Evolutionary conservation across 2,113 vertebrate species (phyloP).

Genomic region (Nerophis lumbriciformis): DNA sequence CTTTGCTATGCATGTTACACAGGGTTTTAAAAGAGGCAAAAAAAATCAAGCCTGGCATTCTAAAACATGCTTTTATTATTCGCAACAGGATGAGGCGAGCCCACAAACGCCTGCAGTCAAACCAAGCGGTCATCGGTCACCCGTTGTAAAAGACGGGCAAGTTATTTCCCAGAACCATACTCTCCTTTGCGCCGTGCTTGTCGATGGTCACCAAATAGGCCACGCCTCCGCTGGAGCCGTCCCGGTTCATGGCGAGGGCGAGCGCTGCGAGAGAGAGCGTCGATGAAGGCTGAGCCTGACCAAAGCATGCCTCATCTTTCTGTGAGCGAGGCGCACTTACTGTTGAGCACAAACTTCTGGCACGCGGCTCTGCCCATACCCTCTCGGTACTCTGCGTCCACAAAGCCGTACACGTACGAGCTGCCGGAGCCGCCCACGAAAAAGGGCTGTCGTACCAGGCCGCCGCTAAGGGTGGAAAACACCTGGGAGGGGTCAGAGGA

Average conservation of each 20-base stretch:
- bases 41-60: not conserved
- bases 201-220: constrained; percentile 80
- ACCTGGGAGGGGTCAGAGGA: constrained; percentile 65
- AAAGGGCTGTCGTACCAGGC: constrained; percentile 78
- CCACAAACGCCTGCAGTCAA: not conserved
- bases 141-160: constrained; percentile 79
- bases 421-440: constrained; percentile 82
- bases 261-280: constrained; percentile 64
- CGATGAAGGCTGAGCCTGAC: no score
- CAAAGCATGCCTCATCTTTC: no score
- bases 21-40: not conserved
- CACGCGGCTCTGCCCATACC: constrained; percentile 74
- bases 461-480: constrained; percentile 76
- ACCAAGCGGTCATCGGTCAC: constrained; percentile 40
- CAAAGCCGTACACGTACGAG: constrained; percentile 79
- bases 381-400: constrained; percentile 76
- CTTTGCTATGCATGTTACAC: no score
- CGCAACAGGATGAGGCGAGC: not conserved
- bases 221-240: constrained; percentile 82
- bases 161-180: constrained; percentile 74
- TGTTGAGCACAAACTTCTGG: constrained; percentile 75
- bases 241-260: constrained; percentile 79
- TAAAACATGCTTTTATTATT: not conserved
- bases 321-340: constrained; percentile 49
- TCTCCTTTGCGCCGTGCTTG: constrained; percentile 71